A percentile compares a stretch with the other conserved stretches of the same genome.
These are phyloP conservation scores for Sminthurinus aureus DNA, from an alignment of 2,888 invertebrate genomes.

Conservation along the genomic window DNA sequence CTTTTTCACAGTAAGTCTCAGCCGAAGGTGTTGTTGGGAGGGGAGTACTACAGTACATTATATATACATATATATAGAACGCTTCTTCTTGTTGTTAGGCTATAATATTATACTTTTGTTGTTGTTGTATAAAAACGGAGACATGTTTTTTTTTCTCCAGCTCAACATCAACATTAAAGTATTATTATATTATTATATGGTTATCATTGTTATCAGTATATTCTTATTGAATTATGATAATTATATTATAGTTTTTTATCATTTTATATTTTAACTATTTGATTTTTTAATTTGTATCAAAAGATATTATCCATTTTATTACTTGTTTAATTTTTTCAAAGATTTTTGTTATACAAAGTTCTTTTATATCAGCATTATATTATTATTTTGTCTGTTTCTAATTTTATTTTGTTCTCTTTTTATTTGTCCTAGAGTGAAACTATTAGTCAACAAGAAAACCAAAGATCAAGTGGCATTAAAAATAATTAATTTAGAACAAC, in stretches of 20 bases:
- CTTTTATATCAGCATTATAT: not conserved
- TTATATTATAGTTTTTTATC: not conserved
- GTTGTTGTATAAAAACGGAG: not conserved
- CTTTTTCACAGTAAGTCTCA: conserved; percentile 89
- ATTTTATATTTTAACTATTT: not conserved
- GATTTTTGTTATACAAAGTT: not conserved
- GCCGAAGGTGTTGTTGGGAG: not conserved
- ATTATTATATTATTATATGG: not conserved
- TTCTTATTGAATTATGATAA: not conserved
- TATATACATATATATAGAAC: too few species aligned
- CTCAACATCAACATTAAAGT: not conserved
- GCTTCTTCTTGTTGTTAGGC: too few species aligned
- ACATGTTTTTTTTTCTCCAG: not conserved
- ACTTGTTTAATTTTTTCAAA: not conserved
- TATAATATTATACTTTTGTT: not conserved
- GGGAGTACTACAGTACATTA: too few species aligned
- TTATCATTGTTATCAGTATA: too few species aligned
- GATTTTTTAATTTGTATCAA: not conserved
- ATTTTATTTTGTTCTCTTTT: too few species aligned
- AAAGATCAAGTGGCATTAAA: conserved; percentile 70
- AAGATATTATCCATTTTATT: not conserved
- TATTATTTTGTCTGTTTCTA: too few species aligned
- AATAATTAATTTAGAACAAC: conserved; percentile 74
- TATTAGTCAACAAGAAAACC: conserved; percentile 82
- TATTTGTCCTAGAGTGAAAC: conserved; percentile 75